A percentile compares a stretch with the other conserved stretches of the same genome.
Conservation (phyloP, 2,113 vertebrate genomes). For the Epinephelus moara region DNA sequence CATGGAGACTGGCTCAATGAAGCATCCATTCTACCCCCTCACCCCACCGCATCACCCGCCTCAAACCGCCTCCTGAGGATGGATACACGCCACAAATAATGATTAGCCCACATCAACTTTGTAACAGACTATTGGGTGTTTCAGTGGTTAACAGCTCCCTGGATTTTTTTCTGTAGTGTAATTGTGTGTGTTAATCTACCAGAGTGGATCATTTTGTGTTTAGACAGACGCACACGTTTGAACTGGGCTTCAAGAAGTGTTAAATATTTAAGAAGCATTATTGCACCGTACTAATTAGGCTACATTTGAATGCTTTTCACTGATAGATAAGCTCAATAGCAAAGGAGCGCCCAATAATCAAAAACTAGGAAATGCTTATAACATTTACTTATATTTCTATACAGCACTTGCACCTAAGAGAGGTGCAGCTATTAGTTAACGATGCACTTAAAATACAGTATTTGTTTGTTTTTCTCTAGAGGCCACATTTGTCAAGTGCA, state of each 20-base stretch:
- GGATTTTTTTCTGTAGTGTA: background rate
- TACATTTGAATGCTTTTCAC: background rate
- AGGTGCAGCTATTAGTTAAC: background rate
- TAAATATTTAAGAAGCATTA: constrained; percentile 16
- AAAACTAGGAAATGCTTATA: background rate
- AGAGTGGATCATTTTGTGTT: background rate
- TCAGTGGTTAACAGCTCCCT: background rate
- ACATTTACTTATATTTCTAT: background rate
- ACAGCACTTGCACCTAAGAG: background rate
- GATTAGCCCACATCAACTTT: constrained; percentile 50
- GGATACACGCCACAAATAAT: constrained; percentile 59
- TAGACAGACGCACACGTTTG: background rate
- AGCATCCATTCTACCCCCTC: constrained; percentile 66
- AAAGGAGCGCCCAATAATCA: background rate
- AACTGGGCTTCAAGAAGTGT: constrained; percentile 4
- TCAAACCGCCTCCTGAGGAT: constrained; percentile 56
- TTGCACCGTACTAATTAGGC: background rate
- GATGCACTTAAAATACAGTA: background rate
- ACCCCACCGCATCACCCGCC: constrained; percentile 14
- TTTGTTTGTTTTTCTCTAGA: background rate
- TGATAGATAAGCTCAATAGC: background rate
- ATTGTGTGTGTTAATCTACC: constrained; percentile 5
- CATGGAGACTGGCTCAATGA: constrained; percentile 81
- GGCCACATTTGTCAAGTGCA: background rate
- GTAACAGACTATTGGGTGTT: constrained; percentile 1